A percentile compares a stretch with the other conserved stretches of the same genome.
These are phyloP conservation scores for Sciurus carolinensis DNA, from an alignment of 2,797 vertebrate genomes.

Conservation along the genomic window DNA sequence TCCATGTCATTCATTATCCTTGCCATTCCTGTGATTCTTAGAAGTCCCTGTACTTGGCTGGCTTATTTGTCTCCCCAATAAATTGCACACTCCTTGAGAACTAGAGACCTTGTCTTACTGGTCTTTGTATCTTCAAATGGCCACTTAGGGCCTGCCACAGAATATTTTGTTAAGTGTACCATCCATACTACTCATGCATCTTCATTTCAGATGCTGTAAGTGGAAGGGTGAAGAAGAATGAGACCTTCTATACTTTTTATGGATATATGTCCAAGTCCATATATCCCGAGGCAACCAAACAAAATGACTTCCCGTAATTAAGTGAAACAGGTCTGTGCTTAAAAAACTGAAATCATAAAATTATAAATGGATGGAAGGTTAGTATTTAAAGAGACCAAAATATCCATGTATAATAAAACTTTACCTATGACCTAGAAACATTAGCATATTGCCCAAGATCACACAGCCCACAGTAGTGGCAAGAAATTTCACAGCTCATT, in stretches of 20 bases:
- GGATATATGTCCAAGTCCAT: constrained; percentile 48
- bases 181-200: not conserved
- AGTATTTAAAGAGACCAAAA: constrained; percentile 57
- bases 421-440: constrained; percentile 37
- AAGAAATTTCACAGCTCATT: constrained; percentile 81
- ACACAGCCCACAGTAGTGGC: constrained; percentile 60
- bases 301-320: not conserved
- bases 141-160: not conserved
- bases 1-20: not conserved
- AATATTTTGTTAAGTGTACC: not conserved
- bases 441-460: constrained; percentile 84
- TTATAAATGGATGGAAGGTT: constrained; percentile 26
- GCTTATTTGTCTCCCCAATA: not conserved
- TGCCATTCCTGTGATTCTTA: not conserved
- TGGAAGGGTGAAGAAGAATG: not conserved
- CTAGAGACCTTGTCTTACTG: not conserved
- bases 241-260: constrained; percentile 47
- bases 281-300: constrained; percentile 20
- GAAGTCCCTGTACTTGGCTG: not conserved
- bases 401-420: constrained; percentile 67
- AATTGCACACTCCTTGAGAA: constrained; percentile 20
- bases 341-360: constrained; percentile 64
- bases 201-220: not conserved
- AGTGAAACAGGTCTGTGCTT: constrained; percentile 56
- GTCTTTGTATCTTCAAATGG: constrained; percentile 42